Conservation (phyloP, 2,113 vertebrate genomes). For the Tragelaphus scriptus region DNA sequence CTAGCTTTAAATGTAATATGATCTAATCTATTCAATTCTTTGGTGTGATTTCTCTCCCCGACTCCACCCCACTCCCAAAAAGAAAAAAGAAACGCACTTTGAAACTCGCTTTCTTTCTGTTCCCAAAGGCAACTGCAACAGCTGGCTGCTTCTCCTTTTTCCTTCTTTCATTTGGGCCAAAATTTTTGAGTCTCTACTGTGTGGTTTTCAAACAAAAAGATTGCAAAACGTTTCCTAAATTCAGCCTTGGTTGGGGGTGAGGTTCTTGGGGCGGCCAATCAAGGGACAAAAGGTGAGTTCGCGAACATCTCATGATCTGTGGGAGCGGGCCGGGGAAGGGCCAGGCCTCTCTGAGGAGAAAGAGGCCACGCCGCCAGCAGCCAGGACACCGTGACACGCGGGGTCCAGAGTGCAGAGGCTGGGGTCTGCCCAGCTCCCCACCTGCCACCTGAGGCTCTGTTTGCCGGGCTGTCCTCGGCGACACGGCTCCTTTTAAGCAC, state of each 20-base stretch:
- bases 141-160: fast-evolving
- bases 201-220: not conserved
- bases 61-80: not conserved
- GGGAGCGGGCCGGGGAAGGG: fast-evolving
- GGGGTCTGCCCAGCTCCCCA: not conserved
- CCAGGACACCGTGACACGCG: not conserved
- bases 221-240: not conserved
- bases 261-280: not conserved
- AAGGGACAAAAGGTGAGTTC: not conserved
- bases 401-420: not conserved
- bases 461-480: fast-evolving
- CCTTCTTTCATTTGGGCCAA: not conserved
- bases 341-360: too few relatives aligned
- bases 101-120: fast-evolving
- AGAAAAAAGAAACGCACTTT: fast-evolving
- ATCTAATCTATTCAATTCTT: not conserved
- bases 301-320: not conserved
- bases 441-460: not conserved
- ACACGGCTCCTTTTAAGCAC: not conserved
- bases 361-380: too few relatives aligned
- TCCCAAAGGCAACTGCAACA: fast-evolving
- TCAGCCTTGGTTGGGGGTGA: not conserved
- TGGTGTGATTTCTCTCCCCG: not conserved
- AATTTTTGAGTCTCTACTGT: not conserved
- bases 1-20: not conserved